These are phyloP conservation scores for Chrysemys picta DNA, from an alignment of 2,113 vertebrate species.

Conservation along the genomic window DNA sequence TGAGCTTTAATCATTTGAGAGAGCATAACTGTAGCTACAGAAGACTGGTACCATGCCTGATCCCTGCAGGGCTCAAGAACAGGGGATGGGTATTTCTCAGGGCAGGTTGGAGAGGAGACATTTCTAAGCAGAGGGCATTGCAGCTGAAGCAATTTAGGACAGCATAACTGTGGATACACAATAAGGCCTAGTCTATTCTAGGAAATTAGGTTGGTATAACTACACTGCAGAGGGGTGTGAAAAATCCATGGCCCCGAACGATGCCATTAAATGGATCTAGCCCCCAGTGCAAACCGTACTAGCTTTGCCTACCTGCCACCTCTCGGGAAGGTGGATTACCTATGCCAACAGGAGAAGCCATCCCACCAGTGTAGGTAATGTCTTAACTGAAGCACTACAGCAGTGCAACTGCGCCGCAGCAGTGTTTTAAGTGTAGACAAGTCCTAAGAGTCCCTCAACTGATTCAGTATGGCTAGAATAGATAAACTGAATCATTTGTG, in stretches of 20 bases:
- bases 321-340: background rate
- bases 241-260: background rate
- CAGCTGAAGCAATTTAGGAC: background rate
- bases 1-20: background rate
- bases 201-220: background rate
- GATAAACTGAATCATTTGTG: background rate
- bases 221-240: background rate
- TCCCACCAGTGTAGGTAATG: background rate
- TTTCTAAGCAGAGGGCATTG: background rate
- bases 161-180: background rate
- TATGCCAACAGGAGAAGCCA: background rate
- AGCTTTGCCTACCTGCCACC: background rate
- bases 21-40: background rate
- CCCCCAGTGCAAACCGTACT: background rate
- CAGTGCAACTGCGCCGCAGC: background rate
- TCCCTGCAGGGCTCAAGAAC: background rate
- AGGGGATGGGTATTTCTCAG: background rate
- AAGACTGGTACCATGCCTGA: background rate
- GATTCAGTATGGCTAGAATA: background rate
- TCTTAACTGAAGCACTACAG: background rate
- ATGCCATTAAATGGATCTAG: background rate
- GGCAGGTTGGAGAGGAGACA: background rate
- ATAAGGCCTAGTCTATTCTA: background rate
- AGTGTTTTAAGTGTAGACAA: background rate
- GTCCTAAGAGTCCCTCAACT: background rate